These are phyloP conservation scores for Scaptomyza reducta DNA, from an alignment of 2,888 invertebrate species.

Conservation along the genomic window DNA sequence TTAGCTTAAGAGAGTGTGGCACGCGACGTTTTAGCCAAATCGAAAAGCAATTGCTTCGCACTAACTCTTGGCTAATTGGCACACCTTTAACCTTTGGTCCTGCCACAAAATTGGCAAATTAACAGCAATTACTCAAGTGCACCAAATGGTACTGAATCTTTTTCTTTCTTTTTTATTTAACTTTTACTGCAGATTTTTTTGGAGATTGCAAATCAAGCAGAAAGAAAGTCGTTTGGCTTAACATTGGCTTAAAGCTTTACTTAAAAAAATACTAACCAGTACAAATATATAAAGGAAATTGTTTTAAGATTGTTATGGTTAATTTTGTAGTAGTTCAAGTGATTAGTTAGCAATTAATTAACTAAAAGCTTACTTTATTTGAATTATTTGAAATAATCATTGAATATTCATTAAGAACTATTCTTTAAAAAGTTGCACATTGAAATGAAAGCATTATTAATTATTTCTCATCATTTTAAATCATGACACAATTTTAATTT, in stretches of 20 bases:
- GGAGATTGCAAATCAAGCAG: slow-evolving; percentile 43
- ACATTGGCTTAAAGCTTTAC: not conserved
- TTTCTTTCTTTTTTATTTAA: not conserved
- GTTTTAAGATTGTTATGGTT: too few species aligned
- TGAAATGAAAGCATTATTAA: too few species aligned
- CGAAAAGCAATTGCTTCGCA: slow-evolving; percentile 52
- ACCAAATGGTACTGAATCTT: slow-evolving; percentile 32
- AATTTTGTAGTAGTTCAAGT: too few species aligned
- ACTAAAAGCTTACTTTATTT: too few species aligned
- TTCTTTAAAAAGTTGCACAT: too few species aligned
- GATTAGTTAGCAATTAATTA: too few species aligned
- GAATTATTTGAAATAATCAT: too few species aligned
- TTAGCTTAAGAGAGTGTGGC: slow-evolving; percentile 24
- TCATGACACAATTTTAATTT: not conserved
- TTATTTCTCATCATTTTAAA: not conserved
- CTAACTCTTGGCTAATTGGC: slow-evolving; percentile 60
- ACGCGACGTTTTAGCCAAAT: slow-evolving; percentile 48
- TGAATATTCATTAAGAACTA: too few species aligned
- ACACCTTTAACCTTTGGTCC: slow-evolving; percentile 63
- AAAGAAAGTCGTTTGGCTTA: slow-evolving; percentile 52
- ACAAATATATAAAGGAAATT: not conserved
- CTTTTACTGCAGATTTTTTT: slow-evolving; percentile 42
- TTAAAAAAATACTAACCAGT: too few species aligned
- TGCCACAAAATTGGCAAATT: slow-evolving; percentile 46
- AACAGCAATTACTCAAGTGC: slow-evolving; percentile 55